These are phyloP conservation scores for Macrochelys suwanniensis DNA, from an alignment of 2,797 vertebrate species.

Conservation along the genomic window DNA sequence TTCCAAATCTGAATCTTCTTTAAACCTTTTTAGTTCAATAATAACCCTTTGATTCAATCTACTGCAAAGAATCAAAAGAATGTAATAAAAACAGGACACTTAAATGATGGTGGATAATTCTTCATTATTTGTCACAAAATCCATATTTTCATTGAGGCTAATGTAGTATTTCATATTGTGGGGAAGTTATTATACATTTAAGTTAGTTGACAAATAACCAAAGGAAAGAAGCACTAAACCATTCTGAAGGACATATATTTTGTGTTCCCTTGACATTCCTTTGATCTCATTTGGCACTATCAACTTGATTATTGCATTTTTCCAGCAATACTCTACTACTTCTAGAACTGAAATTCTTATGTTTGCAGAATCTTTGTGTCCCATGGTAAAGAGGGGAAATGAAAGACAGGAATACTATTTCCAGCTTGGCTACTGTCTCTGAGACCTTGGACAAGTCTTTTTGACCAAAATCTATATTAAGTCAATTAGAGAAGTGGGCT, in stretches of 20 bases:
- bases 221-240: neutral
- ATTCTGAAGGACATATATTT: neutral
- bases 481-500: neutral
- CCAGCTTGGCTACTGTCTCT: neutral
- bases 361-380: neutral
- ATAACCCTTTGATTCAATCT: neutral
- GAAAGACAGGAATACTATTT: neutral
- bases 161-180: neutral
- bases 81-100: neutral
- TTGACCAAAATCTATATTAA: slow-evolving; percentile 1
- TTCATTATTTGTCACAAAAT: neutral
- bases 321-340: slow-evolving; percentile 3
- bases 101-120: neutral
- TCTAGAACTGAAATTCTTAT: neutral
- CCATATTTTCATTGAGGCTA: neutral
- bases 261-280: neutral
- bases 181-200: neutral
- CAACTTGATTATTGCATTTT: neutral
- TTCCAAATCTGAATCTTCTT: neutral
- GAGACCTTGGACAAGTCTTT: neutral
- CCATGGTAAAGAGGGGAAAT: neutral
- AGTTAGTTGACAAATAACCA: neutral
- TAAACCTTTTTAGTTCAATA: neutral
- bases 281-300: neutral
- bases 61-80: neutral